phyloP scores from a whole-genome alignment of 1,140 invertebrate genomes.

The Achatina immaculata region DNA sequence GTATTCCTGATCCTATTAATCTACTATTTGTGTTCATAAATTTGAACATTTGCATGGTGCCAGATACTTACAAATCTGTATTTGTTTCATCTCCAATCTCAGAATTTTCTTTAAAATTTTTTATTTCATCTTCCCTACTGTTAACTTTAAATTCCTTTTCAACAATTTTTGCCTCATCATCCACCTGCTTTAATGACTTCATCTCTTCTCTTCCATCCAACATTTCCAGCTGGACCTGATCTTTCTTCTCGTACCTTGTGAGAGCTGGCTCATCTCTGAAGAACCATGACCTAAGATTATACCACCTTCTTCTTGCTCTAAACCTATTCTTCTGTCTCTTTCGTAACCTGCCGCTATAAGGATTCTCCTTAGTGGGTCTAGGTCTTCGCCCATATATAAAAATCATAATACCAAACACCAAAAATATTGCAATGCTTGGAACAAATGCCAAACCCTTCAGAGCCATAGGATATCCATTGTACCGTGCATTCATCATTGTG shows the following conservation, averaged over 20 bases:
- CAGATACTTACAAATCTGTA: no score
- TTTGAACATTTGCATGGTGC: no score
- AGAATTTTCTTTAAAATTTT: no score
- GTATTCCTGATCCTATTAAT: no score
- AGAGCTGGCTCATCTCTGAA: neutral
- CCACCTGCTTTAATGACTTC: no score
- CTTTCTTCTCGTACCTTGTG: neutral
- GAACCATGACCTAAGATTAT: constrained; percentile 3
- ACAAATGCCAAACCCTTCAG: constrained; percentile 74
- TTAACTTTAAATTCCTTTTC: no score
- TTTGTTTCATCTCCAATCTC: no score
- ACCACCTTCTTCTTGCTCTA: constrained; percentile 34
- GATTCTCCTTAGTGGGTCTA: constrained; percentile 65
- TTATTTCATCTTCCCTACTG: no score
- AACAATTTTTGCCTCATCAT: no score
- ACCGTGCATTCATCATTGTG: constrained; percentile 74
- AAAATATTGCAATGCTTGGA: constrained; percentile 68
- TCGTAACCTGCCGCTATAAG: constrained; percentile 65
- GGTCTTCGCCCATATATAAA: constrained; percentile 73
- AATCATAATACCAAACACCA: constrained; percentile 72
- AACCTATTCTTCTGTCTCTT: constrained; percentile 57
- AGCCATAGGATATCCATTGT: constrained; percentile 69
- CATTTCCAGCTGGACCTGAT: neutral
- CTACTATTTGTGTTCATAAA: no score
- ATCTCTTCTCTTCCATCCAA: no score